Percentiles rank a stretch among this genome's conserved stretches.
phyloP scores from a whole-genome alignment of 2,113 vertebrate species.

The Condylura cristata region DNA sequence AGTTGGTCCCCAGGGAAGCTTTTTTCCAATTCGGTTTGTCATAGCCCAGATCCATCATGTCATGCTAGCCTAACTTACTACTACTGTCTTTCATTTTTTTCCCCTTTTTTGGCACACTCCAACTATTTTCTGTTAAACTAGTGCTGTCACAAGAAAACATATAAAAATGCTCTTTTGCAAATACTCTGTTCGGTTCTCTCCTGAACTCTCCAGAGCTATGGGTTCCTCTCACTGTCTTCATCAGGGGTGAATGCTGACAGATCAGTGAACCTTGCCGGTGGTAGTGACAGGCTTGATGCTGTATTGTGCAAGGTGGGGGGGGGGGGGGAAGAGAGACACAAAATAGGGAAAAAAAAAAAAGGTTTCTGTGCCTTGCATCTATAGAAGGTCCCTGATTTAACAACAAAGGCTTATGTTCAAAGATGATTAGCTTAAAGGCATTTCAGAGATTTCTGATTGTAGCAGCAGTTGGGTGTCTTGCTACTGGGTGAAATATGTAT shows the following conservation, averaged over 20 bases:
- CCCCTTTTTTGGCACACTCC: conserved; percentile 88
- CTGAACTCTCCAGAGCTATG: conserved; percentile 91
- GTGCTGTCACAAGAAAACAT: conserved; percentile 94
- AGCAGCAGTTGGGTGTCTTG: conserved; percentile 85
- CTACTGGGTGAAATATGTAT: conserved; percentile 88
- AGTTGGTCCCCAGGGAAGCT: conserved; percentile 91
- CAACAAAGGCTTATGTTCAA: conserved; percentile 88
- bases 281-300: conserved; percentile 91
- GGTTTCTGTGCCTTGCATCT: conserved; percentile 82
- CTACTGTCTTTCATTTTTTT: conserved; percentile 82
- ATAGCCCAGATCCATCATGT: conserved; percentile 94
- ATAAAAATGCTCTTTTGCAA: conserved; percentile 93
- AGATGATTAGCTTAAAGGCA: conserved; percentile 89
- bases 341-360: conserved; percentile 77
- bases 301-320: conserved; percentile 87
- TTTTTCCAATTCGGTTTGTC: conserved; percentile 96
- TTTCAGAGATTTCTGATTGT: conserved; percentile 86
- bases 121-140: conserved; percentile 94
- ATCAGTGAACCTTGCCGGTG: conserved; percentile 93
- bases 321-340: conserved; percentile 76
- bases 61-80: conserved; percentile 92
- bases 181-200: conserved; percentile 88
- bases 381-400: conserved; percentile 84
- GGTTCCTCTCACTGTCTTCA: conserved; percentile 94
- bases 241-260: conserved; percentile 94